Evolutionary conservation across 2,888 invertebrate genomes (phyloP).

Genomic region (Limenitis camilla): DNA sequence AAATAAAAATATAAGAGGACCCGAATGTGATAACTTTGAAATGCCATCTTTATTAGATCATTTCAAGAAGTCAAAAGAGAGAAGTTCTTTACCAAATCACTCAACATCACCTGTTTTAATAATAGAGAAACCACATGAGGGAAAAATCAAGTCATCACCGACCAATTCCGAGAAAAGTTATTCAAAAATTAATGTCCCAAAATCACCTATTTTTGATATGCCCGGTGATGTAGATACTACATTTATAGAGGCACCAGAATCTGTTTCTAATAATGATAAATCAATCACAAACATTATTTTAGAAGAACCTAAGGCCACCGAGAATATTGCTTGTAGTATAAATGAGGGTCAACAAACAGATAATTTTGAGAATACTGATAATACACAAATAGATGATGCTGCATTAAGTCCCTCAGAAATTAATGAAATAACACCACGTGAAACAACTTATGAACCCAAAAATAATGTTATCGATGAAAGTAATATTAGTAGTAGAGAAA

Average conservation of each 20-base stretch:
- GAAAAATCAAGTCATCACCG: neutral
- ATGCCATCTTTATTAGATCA: slow-evolving; percentile 3
- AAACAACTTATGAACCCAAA: neutral
- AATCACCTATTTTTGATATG: neutral
- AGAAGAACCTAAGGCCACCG: neutral
- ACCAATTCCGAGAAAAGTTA: neutral
- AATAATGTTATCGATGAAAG: neutral
- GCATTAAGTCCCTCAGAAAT: slow-evolving; percentile 9
- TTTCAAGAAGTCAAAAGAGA: neutral
- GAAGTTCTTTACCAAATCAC: neutral
- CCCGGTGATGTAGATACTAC: no score
- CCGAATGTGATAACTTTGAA: neutral
- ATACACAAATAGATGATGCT: slow-evolving; percentile 1
- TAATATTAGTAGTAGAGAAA: neutral
- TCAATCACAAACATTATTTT: neutral
- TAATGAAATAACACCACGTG: neutral
- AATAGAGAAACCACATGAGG: neutral
- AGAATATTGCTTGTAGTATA: neutral
- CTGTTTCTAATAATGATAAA: neutral
- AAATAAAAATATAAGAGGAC: neutral
- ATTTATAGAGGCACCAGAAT: no score
- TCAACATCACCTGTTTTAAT: neutral
- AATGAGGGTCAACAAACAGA: neutral
- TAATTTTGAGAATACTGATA: neutral
- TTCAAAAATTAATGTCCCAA: neutral